A percentile compares a stretch with the other conserved stretches of the same genome.
These are phyloP conservation scores for Drosophila maculinotata DNA, from an alignment of 2,888 invertebrate species.

Conservation along the genomic window DNA sequence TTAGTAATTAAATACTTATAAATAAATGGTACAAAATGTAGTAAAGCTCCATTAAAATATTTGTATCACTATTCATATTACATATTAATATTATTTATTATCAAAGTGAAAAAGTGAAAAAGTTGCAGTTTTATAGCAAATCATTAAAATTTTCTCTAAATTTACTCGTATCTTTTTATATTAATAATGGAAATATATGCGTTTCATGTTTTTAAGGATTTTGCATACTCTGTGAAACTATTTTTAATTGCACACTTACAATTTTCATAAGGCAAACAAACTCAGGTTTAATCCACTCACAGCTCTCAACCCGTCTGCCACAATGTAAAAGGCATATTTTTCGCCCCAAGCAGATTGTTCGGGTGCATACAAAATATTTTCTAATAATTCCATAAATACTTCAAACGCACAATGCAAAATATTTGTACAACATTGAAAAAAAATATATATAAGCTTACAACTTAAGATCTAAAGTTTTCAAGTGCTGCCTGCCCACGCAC, in stretches of 20 bases:
- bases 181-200: too few species aligned
- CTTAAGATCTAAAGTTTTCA: constrained; percentile 70
- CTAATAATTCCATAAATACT: constrained; percentile 72
- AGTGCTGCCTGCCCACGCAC: constrained; percentile 31
- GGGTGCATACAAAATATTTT: constrained; percentile 46
- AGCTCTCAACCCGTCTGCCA: constrained; percentile 1
- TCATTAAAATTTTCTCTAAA: too few species aligned
- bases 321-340: not conserved
- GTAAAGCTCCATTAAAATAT: too few species aligned
- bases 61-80: too few species aligned
- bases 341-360: constrained; percentile 2
- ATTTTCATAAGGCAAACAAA: not conserved
- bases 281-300: not conserved
- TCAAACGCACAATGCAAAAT: constrained; percentile 60
- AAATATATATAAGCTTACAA: constrained; percentile 25
- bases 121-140: too few species aligned
- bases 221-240: not conserved
- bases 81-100: too few species aligned
- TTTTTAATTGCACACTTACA: not conserved
- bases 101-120: too few species aligned
- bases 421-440: constrained; percentile 45
- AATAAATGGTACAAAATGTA: too few species aligned
- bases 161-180: too few species aligned
- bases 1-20: too few species aligned
- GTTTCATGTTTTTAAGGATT: not conserved